phyloP scores from a whole-genome alignment of 2,113 vertebrate species.

The cat (Felis catus) region DNA sequence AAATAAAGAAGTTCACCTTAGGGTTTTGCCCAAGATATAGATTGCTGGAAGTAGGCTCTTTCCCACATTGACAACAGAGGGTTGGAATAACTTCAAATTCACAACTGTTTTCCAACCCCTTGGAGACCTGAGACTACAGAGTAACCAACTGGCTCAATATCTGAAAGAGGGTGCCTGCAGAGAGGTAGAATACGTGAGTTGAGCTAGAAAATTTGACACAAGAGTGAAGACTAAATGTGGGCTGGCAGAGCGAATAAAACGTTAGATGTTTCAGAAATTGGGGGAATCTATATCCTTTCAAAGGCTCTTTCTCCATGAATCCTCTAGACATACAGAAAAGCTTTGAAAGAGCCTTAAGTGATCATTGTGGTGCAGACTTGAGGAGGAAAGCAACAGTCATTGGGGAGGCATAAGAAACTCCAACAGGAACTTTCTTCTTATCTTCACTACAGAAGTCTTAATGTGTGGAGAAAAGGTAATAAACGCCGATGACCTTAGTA shows the following conservation, averaged over 20 bases:
- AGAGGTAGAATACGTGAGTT: background rate
- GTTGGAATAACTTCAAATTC: background rate
- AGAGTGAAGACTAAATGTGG: background rate
- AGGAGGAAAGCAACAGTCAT: background rate
- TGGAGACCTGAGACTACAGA: background rate
- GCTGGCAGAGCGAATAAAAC: fast-evolving
- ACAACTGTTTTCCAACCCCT: background rate
- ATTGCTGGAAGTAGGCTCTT: background rate
- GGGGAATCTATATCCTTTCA: background rate
- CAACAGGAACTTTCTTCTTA: background rate
- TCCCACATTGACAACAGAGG: background rate
- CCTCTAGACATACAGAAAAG: background rate
- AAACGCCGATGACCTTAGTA: background rate
- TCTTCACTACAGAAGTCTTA: background rate
- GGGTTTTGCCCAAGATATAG: background rate
- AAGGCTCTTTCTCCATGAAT: background rate
- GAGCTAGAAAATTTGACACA: background rate
- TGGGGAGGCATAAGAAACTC: fast-evolving
- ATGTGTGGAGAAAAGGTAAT: background rate
- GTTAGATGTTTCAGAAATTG: background rate
- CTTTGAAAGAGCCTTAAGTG: background rate
- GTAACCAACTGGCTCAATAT: background rate
- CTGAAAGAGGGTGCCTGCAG: background rate
- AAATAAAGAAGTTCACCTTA: background rate
- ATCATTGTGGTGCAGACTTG: background rate